These are phyloP conservation scores for Hoplias malabaricus DNA, from an alignment of 2,113 vertebrate genomes.

Conservation along the genomic window DNA sequence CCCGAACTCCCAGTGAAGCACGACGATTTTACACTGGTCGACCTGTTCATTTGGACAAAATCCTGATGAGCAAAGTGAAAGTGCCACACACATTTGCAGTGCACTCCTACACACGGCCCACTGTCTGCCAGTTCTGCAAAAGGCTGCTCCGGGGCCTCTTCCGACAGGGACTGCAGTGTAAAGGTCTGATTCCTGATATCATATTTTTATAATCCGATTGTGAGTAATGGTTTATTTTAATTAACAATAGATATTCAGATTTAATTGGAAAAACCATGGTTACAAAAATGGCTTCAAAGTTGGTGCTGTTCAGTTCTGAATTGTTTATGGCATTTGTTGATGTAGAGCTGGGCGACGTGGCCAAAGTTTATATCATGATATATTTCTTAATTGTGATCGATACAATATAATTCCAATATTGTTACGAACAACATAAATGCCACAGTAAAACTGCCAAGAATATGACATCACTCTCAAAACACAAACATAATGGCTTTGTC, in stretches of 20 bases:
- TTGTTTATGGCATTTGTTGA: too few species aligned
- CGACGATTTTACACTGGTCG: constrained; percentile 84
- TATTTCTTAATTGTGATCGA: too few species aligned
- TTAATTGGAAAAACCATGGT: too few species aligned
- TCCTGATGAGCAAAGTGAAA: constrained; percentile 87
- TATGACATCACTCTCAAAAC: too few species aligned
- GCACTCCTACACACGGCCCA: constrained; percentile 87
- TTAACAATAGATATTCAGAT: too few species aligned
- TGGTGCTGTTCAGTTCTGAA: too few species aligned
- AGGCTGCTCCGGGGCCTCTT: constrained; percentile 86
- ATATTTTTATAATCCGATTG: neutral
- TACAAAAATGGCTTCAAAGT: too few species aligned
- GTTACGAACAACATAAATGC: neutral
- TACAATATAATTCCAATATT: too few species aligned
- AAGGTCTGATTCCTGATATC: constrained; percentile 70
- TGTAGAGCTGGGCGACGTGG: too few species aligned
- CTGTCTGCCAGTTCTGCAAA: constrained; percentile 90
- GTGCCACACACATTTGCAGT: constrained; percentile 89
- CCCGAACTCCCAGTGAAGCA: constrained; percentile 77
- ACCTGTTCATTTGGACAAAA: constrained; percentile 87
- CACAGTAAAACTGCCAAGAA: neutral
- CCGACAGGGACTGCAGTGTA: constrained; percentile 88
- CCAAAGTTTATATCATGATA: too few species aligned
- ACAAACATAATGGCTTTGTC: too few species aligned
- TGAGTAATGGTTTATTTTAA: neutral